phyloP scores from a whole-genome alignment of 2,888 invertebrate genomes.

The Homarus gammarus region DNA sequence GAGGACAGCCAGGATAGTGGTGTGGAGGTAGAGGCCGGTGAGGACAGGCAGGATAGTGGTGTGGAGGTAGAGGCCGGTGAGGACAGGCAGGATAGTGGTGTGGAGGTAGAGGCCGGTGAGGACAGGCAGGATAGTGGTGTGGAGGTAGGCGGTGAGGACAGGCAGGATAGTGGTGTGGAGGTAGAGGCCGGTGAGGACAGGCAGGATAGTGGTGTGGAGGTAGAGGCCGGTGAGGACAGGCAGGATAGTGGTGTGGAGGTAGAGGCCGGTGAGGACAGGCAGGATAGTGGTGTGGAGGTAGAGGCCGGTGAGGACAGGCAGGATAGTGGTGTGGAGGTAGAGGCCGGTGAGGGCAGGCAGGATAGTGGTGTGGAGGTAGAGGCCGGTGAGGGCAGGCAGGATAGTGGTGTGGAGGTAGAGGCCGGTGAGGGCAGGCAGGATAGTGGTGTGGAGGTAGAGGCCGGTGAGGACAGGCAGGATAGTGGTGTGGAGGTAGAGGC shows the following conservation, averaged over 20 bases:
- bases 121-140: too few species aligned
- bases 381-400: background rate
- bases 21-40: background rate
- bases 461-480: too few species aligned
- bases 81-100: too few species aligned
- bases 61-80: background rate
- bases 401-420: constrained; percentile 11
- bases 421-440: too few species aligned
- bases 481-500: background rate
- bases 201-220: constrained; percentile 15
- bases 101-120: background rate
- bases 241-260: too few species aligned
- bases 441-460: background rate
- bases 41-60: too few species aligned
- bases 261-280: background rate
- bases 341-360: background rate
- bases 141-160: background rate
- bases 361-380: background rate
- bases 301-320: background rate
- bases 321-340: background rate
- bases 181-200: background rate
- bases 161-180: background rate
- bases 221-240: too few species aligned
- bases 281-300: too few species aligned
- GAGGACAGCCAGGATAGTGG: constrained; percentile 14